A percentile compares a stretch with the other conserved stretches of the same genome.
These are phyloP conservation scores for Drosophila suzukii DNA, from an alignment of 1,140 invertebrate genomes.

Conservation along the genomic window DNA sequence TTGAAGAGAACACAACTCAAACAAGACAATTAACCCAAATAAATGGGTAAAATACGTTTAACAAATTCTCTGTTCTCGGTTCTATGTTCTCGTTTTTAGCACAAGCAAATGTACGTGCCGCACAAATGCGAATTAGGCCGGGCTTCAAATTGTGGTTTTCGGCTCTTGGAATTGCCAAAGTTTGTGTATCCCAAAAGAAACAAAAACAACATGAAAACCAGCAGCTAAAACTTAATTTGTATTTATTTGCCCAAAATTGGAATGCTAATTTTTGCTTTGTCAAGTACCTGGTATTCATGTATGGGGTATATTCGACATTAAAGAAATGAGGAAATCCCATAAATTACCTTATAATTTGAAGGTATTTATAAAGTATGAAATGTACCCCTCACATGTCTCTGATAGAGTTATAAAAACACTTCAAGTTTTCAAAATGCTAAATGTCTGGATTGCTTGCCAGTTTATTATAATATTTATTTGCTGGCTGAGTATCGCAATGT, in stretches of 20 bases:
- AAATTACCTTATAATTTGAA: no score
- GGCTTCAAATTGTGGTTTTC: conserved; percentile 19
- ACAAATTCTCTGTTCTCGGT: conserved; percentile 14
- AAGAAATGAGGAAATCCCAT: no score
- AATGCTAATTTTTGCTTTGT: conserved; percentile 21
- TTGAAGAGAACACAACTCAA: conserved; percentile 2
- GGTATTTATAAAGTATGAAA: no score
- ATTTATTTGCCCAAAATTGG: conserved; percentile 30
- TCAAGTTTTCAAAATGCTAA: not conserved
- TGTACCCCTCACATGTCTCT: no score
- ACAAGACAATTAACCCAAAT: conserved; percentile 51
- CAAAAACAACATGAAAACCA: not conserved
- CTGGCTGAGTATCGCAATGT: not conserved
- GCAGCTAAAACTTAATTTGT: conserved; percentile 15
- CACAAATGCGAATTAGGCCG: conserved; percentile 20
- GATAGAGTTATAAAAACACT: no score
- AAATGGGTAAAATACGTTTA: conserved; percentile 31
- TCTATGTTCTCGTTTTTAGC: conserved; percentile 2
- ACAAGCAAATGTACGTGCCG: conserved; percentile 19
- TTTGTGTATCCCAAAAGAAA: conserved; percentile 4
- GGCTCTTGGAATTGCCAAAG: conserved; percentile 10
- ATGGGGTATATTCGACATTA: not conserved
- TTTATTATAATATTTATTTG: not conserved
- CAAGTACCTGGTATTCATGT: not conserved
- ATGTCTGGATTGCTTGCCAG: no score